Evolutionary conservation across 2,888 invertebrate genomes (phyloP).

Genomic region (Drosophila mimetica): DNA sequence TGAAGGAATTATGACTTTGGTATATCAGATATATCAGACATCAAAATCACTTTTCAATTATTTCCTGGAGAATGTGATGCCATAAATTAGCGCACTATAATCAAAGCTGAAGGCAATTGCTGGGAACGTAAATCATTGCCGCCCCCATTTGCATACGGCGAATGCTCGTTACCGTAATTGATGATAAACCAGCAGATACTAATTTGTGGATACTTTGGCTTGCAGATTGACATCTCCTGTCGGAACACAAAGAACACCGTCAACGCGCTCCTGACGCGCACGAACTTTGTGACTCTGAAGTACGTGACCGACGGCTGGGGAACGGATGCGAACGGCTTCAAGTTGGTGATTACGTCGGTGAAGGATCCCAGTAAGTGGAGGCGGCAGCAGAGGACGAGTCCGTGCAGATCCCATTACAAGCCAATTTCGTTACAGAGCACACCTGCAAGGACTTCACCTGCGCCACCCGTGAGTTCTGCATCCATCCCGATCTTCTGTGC

Average conservation of each 20-base stretch:
- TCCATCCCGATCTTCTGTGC: constrained; percentile 95
- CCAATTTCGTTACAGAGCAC: constrained; percentile 87
- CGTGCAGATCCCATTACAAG: neutral
- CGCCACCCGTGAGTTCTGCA: constrained; percentile 94
- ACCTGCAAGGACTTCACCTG: constrained; percentile 95
- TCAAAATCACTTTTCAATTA: constrained; percentile 1
- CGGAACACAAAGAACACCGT: constrained; percentile 95
- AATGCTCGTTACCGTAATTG: constrained; percentile 32
- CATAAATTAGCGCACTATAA: constrained; percentile 11
- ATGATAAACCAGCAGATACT: constrained; percentile 28
- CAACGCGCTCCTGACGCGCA: constrained; percentile 94
- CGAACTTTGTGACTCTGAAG: constrained; percentile 96
- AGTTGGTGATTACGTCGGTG: constrained; percentile 96
- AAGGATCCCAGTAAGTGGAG: constrained; percentile 96
- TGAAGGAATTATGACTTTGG: neutral
- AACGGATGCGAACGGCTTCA: constrained; percentile 95
- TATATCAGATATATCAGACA: no score
- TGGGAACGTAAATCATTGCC: constrained; percentile 11
- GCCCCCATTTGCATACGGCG: constrained; percentile 14
- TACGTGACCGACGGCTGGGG: constrained; percentile 97
- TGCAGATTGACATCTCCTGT: constrained; percentile 95
- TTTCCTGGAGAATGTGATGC: neutral
- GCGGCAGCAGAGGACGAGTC: neutral
- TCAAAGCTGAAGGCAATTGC: constrained; percentile 11
- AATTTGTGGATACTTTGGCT: constrained; percentile 28